Conservation (phyloP, 2,797 vertebrate genomes). For the Bovichtus variegatus region DNA sequence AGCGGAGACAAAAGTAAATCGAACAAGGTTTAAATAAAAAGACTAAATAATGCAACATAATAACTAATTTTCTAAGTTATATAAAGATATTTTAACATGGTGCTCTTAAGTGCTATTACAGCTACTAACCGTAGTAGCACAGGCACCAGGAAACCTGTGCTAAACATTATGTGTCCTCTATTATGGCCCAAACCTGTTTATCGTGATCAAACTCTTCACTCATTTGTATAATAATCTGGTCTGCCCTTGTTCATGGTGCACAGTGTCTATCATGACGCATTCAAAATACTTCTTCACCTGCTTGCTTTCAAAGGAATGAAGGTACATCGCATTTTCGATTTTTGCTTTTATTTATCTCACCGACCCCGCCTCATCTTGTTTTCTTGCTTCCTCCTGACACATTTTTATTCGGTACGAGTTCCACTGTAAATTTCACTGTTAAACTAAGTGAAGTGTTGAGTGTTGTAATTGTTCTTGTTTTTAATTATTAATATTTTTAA, state of each 20-base stretch:
- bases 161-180: conserved; percentile 36
- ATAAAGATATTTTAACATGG: conserved; percentile 48
- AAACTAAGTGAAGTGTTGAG: conserved; percentile 83
- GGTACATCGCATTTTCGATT: conserved; percentile 34
- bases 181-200: conserved; percentile 31
- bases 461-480: conserved; percentile 85
- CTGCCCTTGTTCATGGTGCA: conserved; percentile 37
- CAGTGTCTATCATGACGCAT: conserved; percentile 49
- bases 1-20: conserved; percentile 31
- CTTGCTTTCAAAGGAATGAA: conserved; percentile 64
- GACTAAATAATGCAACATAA: conserved; percentile 21
- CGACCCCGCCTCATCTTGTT: conserved; percentile 27
- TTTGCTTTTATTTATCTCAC: conserved; percentile 63
- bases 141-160: conserved; percentile 39
- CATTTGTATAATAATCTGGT: conserved; percentile 41
- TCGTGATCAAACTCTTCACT: conserved; percentile 24
- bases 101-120: conserved; percentile 56
- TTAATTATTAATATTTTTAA: conserved; percentile 80
- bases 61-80: conserved; percentile 35
- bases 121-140: conserved; percentile 44
- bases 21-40: conserved; percentile 21
- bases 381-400: conserved; percentile 44
- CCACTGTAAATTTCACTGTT: conserved; percentile 84
- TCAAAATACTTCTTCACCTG: conserved; percentile 34
- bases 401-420: conserved; percentile 74